phyloP scores from a whole-genome alignment of 2,797 vertebrate genomes.

The Leontocebus nigricollis region DNA sequence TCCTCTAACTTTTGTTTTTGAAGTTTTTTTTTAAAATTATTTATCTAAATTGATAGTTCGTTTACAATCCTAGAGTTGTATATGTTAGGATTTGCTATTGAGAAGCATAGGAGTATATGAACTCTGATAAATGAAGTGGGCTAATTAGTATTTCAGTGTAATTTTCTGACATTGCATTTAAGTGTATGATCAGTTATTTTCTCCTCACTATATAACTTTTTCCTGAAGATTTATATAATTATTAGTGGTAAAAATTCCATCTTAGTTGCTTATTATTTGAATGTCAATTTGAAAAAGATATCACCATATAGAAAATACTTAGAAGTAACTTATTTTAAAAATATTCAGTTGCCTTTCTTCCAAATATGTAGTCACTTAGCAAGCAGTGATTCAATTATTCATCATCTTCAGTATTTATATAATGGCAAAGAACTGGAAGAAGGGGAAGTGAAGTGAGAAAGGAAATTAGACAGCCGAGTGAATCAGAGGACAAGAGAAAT shows the following conservation, averaged over 20 bases:
- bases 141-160: neutral
- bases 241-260: constrained; percentile 10
- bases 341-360: constrained; percentile 25
- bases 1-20: constrained; percentile 12
- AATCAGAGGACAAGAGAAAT: constrained; percentile 49
- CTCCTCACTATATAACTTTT: neutral
- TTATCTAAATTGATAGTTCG: neutral
- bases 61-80: neutral
- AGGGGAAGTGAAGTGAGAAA: constrained; percentile 64
- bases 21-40: neutral
- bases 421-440: constrained; percentile 8
- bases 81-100: neutral
- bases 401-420: constrained; percentile 40
- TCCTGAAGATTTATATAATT: constrained; percentile 14
- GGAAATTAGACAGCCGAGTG: constrained; percentile 57
- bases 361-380: neutral
- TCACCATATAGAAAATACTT: constrained; percentile 2
- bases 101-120: neutral
- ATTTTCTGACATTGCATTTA: constrained; percentile 15
- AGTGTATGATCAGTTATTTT: constrained; percentile 21
- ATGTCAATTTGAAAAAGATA: constrained; percentile 19
- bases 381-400: constrained; percentile 34
- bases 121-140: constrained; percentile 16
- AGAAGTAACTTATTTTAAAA: constrained; percentile 22
- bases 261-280: constrained; percentile 36